phyloP scores from a whole-genome alignment of 1,140 invertebrate genomes.

The Telenomus remus region DNA sequence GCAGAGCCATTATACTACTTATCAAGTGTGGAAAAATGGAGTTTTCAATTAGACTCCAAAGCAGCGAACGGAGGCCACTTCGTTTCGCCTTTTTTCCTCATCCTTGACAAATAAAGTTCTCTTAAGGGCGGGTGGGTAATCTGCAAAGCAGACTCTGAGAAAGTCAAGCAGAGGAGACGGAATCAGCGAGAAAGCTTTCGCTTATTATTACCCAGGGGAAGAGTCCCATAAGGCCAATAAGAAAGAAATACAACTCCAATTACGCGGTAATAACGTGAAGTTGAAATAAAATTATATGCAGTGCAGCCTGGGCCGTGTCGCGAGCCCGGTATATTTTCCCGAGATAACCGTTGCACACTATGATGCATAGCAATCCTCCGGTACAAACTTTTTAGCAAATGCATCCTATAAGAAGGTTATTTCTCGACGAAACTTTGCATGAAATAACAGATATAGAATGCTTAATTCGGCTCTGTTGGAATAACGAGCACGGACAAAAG shows the following conservation, averaged over 20 bases:
- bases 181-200: slow-evolving; percentile 52
- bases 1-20: neutral
- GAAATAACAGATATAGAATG: no score
- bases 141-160: slow-evolving; percentile 42
- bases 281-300: slow-evolving; percentile 49
- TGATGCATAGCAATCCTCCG: slow-evolving; percentile 10
- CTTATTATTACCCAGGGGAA: slow-evolving; percentile 42
- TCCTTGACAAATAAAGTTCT: slow-evolving; percentile 44
- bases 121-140: slow-evolving; percentile 34
- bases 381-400: neutral
- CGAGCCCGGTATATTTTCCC: slow-evolving; percentile 15
- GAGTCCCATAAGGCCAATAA: slow-evolving; percentile 51
- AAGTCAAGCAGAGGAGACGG: slow-evolving; percentile 37
- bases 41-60: slow-evolving; percentile 34
- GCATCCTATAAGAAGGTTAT: neutral
- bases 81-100: slow-evolving; percentile 4
- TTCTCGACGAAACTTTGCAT: no score
- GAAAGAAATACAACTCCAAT: slow-evolving; percentile 56
- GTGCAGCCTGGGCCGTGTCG: slow-evolving; percentile 6
- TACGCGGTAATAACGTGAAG: slow-evolving; percentile 53
- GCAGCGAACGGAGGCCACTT: slow-evolving; percentile 25
- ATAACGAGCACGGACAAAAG: no score
- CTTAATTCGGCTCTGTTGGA: no score
- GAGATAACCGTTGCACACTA: slow-evolving; percentile 25
- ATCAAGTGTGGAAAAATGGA: slow-evolving; percentile 12